Conservation (phyloP, 2,797 vertebrate species). For the Salmo trutta region DNA sequence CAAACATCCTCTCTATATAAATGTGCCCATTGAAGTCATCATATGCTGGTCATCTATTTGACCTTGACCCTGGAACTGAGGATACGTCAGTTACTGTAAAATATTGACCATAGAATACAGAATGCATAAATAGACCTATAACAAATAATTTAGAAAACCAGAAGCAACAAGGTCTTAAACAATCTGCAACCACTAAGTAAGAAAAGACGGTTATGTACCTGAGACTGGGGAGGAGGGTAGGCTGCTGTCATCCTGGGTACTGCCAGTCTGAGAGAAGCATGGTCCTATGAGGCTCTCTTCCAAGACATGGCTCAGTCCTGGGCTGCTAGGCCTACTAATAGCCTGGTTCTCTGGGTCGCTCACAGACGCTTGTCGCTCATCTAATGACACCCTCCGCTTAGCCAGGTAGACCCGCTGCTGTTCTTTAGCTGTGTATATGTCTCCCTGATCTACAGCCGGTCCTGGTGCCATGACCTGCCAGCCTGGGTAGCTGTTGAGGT, state of each 20-base stretch:
- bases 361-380: constrained; percentile 85
- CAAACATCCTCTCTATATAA: not conserved
- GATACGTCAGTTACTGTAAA: not conserved
- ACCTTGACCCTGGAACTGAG: not conserved
- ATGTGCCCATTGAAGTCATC: not conserved
- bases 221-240: constrained; percentile 90
- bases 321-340: constrained; percentile 88
- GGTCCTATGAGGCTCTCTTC: constrained; percentile 85
- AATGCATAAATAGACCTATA: not conserved
- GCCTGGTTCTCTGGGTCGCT: constrained; percentile 87
- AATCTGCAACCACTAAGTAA: not conserved
- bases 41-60: not conserved
- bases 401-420: constrained; percentile 64
- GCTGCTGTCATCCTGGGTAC: constrained; percentile 86
- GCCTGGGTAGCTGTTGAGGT: constrained; percentile 82
- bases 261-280: constrained; percentile 84
- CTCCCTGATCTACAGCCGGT: constrained; percentile 85
- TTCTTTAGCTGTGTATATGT: constrained; percentile 84
- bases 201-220: constrained; percentile 77
- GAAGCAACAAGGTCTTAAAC: not conserved
- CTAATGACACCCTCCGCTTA: constrained; percentile 64
- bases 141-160: not conserved
- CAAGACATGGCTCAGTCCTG: constrained; percentile 76
- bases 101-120: not conserved
- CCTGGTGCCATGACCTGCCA: constrained; percentile 96